These are phyloP conservation scores for Melinaea menophilus DNA, from an alignment of 2,888 invertebrate species.

Conservation along the genomic window DNA sequence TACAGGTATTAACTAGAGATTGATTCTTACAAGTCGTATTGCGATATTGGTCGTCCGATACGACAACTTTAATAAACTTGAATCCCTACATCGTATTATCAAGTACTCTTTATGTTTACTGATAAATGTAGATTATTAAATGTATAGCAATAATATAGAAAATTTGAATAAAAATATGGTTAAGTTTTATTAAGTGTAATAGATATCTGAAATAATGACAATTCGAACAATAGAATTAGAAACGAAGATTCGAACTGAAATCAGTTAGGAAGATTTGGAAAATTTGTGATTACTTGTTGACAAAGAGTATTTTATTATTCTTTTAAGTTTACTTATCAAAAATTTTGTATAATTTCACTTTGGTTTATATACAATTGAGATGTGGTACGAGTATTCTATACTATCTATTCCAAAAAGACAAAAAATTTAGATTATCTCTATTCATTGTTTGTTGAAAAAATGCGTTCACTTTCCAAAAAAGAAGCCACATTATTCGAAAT, in stretches of 20 bases:
- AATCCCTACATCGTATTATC: not conserved
- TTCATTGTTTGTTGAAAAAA: slow-evolving; percentile 46
- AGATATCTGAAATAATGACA: slow-evolving; percentile 70
- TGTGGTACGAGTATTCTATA: too few relatives aligned
- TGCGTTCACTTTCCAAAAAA: slow-evolving; percentile 68
- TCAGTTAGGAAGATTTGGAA: slow-evolving; percentile 68
- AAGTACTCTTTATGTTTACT: not conserved
- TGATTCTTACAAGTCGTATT: not conserved
- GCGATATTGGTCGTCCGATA: not conserved
- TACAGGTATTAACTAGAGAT: slow-evolving; percentile 57
- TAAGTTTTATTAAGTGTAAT: not conserved
- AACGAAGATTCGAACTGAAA: slow-evolving; percentile 62
- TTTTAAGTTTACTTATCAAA: slow-evolving; percentile 51
- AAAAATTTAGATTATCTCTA: too few relatives aligned
- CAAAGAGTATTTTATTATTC: slow-evolving; percentile 72
- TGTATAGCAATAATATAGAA: too few relatives aligned
- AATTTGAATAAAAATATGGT: not conserved
- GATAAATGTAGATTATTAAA: too few relatives aligned
- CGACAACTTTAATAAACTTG: not conserved
- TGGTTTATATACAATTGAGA: not conserved
- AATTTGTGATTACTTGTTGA: slow-evolving; percentile 75
- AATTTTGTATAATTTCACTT: not conserved
- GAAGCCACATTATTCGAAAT: slow-evolving; percentile 74
- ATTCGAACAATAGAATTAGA: slow-evolving; percentile 58
- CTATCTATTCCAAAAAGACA: too few relatives aligned